Evolutionary conservation across 2,888 invertebrate species (phyloP).

Genomic region (Andrena minutula): DNA sequence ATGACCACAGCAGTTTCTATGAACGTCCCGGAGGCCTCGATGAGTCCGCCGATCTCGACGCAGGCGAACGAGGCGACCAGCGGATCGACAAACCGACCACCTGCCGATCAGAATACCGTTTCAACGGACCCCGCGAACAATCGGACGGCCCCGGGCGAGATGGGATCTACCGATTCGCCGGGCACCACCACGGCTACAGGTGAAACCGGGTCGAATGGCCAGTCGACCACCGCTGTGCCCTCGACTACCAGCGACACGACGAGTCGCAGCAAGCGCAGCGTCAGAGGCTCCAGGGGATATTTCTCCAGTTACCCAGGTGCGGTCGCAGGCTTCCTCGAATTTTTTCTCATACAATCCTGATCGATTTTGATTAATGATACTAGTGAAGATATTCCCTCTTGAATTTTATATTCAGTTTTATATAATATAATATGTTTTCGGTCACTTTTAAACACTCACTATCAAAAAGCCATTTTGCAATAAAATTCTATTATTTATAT

Average conservation of each 20-base stretch:
- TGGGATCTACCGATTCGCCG: slow-evolving; percentile 49
- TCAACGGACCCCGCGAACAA: slow-evolving; percentile 52
- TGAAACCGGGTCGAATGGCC: slow-evolving; percentile 33
- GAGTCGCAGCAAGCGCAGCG: slow-evolving; percentile 71
- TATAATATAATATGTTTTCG: too few species aligned
- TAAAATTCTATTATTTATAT: too few species aligned
- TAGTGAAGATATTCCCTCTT: neutral
- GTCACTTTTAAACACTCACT: too few species aligned
- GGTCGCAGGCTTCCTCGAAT: neutral
- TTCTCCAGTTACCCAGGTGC: slow-evolving; percentile 78
- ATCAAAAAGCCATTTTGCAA: too few species aligned
- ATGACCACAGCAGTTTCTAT: neutral
- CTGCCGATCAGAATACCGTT: slow-evolving; percentile 61
- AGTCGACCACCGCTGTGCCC: slow-evolving; percentile 12
- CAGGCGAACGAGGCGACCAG: slow-evolving; percentile 30
- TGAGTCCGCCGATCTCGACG: slow-evolving; percentile 14
- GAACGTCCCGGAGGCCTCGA: slow-evolving; percentile 12
- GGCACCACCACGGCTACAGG: slow-evolving; percentile 29
- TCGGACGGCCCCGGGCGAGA: slow-evolving; percentile 40
- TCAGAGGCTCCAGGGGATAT: slow-evolving; percentile 72
- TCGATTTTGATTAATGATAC: neutral
- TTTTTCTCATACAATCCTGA: neutral
- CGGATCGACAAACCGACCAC: slow-evolving; percentile 48
- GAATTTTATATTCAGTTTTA: neutral
- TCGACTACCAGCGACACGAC: slow-evolving; percentile 38